Evolutionary conservation across 2,113 vertebrate species (phyloP).

Genomic region (human): GRCh38 chr1:76731501-76732000

Average conservation of each 20-base stretch:
- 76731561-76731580: background rate
- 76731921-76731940: background rate
- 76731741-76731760: background rate
- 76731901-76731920: background rate
- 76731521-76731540: background rate
- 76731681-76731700: background rate
- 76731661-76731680: background rate
- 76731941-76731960: background rate
- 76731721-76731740: background rate
- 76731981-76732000: background rate
- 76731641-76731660: background rate
- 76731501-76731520: background rate
- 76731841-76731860: background rate
- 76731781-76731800: background rate
- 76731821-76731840: background rate
- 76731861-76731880: background rate
- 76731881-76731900: background rate
- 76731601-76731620: background rate
- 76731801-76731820: background rate
- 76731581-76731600: background rate
- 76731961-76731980: background rate
- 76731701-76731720: background rate
- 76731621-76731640: background rate
- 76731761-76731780: background rate
- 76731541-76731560: background rate